Evolutionary conservation across 2,113 vertebrate genomes (phyloP).

Genomic region (Todiramphus saurophagus): DNA sequence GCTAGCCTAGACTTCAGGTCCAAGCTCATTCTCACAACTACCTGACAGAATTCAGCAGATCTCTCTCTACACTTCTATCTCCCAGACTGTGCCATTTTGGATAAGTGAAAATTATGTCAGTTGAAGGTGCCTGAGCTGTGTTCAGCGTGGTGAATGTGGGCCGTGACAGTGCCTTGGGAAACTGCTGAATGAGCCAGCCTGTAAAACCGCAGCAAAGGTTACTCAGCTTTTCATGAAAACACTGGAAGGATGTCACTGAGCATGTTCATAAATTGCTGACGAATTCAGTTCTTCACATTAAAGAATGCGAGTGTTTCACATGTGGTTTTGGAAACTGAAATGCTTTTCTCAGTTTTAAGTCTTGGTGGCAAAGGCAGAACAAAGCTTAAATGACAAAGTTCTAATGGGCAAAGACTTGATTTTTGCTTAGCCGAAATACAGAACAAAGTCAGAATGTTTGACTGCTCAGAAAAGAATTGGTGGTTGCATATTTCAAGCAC

Average conservation of each 20-base stretch:
- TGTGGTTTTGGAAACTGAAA: neutral
- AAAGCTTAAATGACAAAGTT: neutral
- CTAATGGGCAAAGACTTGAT: neutral
- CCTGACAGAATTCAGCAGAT: neutral
- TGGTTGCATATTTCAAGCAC: neutral
- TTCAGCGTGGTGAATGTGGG: neutral
- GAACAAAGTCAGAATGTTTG: neutral
- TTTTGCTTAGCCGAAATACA: slow-evolving; percentile 37
- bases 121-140: neutral
- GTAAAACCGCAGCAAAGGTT: neutral
- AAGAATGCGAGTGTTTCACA: neutral
- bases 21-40: neutral
- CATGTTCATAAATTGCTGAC: neutral
- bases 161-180: neutral
- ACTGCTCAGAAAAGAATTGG: neutral
- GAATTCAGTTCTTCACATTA: neutral
- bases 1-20: neutral
- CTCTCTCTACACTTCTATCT: neutral
- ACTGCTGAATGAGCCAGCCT: neutral
- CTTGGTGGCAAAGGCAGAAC: neutral
- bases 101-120: neutral
- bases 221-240: neutral
- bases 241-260: neutral
- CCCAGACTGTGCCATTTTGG: neutral
- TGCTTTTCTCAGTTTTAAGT: neutral